Evolutionary conservation across 1,140 invertebrate genomes (phyloP).

Genomic region (Drosophila dunni): DNA sequence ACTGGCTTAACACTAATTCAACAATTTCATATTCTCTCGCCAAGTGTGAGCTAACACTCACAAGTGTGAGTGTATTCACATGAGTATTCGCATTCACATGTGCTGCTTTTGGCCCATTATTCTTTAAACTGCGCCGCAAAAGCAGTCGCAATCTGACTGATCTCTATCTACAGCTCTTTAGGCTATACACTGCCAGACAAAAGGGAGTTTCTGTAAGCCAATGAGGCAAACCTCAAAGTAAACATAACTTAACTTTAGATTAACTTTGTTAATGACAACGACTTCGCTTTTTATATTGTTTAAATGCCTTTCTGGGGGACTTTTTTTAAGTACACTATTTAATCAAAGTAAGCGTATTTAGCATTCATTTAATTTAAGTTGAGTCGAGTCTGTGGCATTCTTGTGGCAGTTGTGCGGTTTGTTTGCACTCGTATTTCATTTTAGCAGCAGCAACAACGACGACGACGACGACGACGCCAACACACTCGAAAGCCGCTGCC

Average conservation of each 20-base stretch:
- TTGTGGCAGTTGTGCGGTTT: constrained; percentile 47
- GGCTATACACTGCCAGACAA: not conserved
- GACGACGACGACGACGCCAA: constrained; percentile 58
- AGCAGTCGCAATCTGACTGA: constrained; percentile 51
- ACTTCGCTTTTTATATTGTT: too few species aligned
- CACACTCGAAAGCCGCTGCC: constrained; percentile 77
- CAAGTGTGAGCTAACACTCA: constrained; percentile 57
- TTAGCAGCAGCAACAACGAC: constrained; percentile 33
- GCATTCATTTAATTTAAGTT: not conserved
- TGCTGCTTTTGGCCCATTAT: constrained; percentile 54
- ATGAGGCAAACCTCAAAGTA: not conserved
- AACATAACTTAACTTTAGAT: not conserved
- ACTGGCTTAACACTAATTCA: constrained; percentile 35
- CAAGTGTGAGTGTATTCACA: not conserved
- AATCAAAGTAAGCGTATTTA: constrained; percentile 6
- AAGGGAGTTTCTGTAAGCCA: not conserved
- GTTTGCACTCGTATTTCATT: constrained; percentile 75
- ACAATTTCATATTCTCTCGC: constrained; percentile 33
- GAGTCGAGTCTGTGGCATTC: constrained; percentile 10
- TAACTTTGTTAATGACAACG: not conserved
- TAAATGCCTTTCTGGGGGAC: too few species aligned
- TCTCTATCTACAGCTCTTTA: constrained; percentile 38
- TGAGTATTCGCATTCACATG: constrained; percentile 23
- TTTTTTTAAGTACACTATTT: not conserved
- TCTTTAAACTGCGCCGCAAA: constrained; percentile 74